Evolutionary conservation across 2,888 invertebrate species (phyloP).

Genomic region (Adelognathus sp.): DNA sequence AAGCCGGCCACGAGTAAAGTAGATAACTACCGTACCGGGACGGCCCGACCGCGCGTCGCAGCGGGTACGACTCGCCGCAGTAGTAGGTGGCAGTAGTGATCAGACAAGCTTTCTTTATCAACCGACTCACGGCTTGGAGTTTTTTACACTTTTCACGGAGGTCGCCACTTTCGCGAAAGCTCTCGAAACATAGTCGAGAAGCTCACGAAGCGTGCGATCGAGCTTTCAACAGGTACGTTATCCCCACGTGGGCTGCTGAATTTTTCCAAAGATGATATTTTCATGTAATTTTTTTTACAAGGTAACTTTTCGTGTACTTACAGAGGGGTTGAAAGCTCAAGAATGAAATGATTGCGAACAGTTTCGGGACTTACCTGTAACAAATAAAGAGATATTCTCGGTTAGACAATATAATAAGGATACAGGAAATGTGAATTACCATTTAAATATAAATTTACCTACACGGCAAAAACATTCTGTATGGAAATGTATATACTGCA

Average conservation of each 20-base stretch:
- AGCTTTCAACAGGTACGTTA: conserved; percentile 29
- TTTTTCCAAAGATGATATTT: conserved; percentile 10
- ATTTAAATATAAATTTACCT: no score
- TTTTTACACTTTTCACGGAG: neutral
- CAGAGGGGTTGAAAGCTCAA: conserved; percentile 1
- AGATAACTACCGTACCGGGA: conserved; percentile 76
- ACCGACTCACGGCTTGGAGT: conserved; percentile 46
- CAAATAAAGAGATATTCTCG: conserved; percentile 5
- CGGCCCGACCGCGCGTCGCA: conserved; percentile 57
- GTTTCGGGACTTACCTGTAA: conserved; percentile 45
- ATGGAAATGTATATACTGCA: no score
- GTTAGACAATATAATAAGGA: no score
- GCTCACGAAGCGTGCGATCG: neutral
- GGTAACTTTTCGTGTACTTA: conserved; percentile 18
- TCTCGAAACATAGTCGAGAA: conserved; percentile 36
- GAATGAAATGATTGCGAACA: neutral
- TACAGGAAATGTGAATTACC: no score
- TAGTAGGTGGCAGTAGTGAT: conserved; percentile 78
- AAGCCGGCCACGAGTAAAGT: conserved; percentile 63
- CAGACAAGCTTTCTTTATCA: conserved; percentile 62
- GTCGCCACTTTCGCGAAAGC: conserved; percentile 24
- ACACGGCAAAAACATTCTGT: no score
- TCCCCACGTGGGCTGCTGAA: neutral
- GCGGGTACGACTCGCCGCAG: conserved; percentile 51
- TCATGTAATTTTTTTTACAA: neutral